A percentile compares a stretch with the other conserved stretches of the same genome.
phyloP scores from a whole-genome alignment of 2,797 vertebrate genomes.

The Squalus acanthias region DNA sequence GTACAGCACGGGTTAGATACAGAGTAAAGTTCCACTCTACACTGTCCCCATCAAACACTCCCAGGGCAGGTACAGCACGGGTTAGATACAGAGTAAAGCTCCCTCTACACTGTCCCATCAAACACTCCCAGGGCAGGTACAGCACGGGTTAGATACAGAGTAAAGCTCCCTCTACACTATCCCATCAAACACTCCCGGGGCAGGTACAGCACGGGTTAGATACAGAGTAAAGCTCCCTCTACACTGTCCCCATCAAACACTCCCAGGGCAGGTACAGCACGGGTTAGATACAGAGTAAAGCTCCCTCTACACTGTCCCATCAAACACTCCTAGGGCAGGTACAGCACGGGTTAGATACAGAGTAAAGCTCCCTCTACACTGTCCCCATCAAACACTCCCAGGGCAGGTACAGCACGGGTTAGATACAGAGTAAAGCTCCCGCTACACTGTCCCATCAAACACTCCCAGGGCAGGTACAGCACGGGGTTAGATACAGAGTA shows the following conservation, averaged over 20 bases:
- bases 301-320: neutral
- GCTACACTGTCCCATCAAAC: neutral
- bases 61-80: too few relatives aligned
- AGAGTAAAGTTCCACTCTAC: too few relatives aligned
- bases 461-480: neutral
- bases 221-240: too few relatives aligned
- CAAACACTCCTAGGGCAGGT: neutral
- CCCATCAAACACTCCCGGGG: too few relatives aligned
- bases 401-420: neutral
- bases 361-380: neutral
- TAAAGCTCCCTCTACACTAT: too few relatives aligned
- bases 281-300: neutral
- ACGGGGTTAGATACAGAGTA: neutral
- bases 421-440: neutral
- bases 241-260: neutral
- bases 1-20: too few relatives aligned
- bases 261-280: neutral
- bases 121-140: too few relatives aligned
- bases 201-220: too few relatives aligned
- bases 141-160: too few relatives aligned
- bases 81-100: too few relatives aligned
- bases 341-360: neutral
- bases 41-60: too few relatives aligned
- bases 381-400: neutral
- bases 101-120: too few relatives aligned